A percentile compares a stretch with the other conserved stretches of the same genome.
Evolutionary conservation across 2,888 invertebrate species (phyloP).

Genomic region (Tetropium fuscum): DNA sequence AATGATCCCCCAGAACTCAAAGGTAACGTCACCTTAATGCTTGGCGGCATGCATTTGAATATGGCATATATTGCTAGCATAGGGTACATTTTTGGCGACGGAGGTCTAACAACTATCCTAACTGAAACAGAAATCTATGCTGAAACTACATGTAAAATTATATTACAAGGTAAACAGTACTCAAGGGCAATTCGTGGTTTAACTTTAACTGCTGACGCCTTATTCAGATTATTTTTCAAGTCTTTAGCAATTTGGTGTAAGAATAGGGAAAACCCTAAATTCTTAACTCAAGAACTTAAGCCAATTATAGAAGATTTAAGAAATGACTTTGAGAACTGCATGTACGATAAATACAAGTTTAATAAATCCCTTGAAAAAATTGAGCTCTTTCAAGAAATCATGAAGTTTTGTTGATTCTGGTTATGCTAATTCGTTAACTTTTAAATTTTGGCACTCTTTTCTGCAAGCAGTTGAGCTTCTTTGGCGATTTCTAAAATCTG

Average conservation of each 20-base stretch:
- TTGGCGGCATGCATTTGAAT: neutral
- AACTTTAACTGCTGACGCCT: neutral
- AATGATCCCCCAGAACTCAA: neutral
- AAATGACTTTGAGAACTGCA: too few relatives aligned
- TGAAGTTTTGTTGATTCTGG: constrained; percentile 18
- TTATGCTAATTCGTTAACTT: constrained; percentile 15
- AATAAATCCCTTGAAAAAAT: too few relatives aligned
- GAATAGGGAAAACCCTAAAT: too few relatives aligned
- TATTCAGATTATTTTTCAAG: neutral
- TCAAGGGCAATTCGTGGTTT: neutral
- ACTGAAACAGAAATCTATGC: neutral
- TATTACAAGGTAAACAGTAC: neutral
- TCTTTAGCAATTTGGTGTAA: neutral
- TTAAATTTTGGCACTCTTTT: constrained; percentile 31
- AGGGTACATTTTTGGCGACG: neutral
- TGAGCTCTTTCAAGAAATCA: too few relatives aligned
- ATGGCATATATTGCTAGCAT: constrained; percentile 2
- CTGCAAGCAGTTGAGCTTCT: constrained; percentile 29
- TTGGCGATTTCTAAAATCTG: constrained; percentile 21
- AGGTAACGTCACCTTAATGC: neutral
- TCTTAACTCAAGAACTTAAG: too few relatives aligned
- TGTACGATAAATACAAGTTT: too few relatives aligned
- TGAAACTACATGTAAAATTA: neutral
- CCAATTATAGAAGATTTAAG: too few relatives aligned
- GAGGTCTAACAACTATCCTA: neutral